Base-by-base conservation (phyloP, 2,888 invertebrate species). In the Gastracanthus pulcherrimus region DNA sequence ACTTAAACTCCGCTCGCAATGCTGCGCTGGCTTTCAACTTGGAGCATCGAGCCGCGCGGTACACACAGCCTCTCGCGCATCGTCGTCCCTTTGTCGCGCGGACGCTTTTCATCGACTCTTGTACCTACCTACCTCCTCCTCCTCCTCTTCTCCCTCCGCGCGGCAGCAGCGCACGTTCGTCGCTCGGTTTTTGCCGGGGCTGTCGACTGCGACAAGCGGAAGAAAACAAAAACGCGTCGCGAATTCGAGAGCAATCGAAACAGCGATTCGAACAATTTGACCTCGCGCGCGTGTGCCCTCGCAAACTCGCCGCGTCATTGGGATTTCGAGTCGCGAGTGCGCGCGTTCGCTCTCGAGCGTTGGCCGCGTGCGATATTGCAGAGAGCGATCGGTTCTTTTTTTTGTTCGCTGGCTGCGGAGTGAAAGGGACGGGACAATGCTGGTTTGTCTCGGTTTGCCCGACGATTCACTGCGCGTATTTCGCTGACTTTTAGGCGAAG, bases 221-320 rank as follows among this genome's bases (percentile, higher is more conserved):
- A 55, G 19, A 55, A 13, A 23, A 23, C 23, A 62, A 16, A 34
- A 29, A 31, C 69, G 48, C 36, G 34, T 62, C 62, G 34, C 19
- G 62, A 62, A 62, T 62, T 62, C 74, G 62, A 64, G 62, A 74
- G 48, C n/a, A 74, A 74, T 74, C 74, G 55, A 64, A 74, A 45
- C 62, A 64, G 45, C 74, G 48, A 74, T 74, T 58, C 48, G 62
- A 74, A 62, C 62, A 19, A 48, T 62, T 74, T 34, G 62, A 48
- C 26, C 74, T 31, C 72, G 9, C 51, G 62, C 19, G 7, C 5
- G 9, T 6, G 23, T 9, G 11, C 51, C 11, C 19, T 16, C 23
- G 48, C 23, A 7, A 41, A 4, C 45, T 31, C n/a, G 60, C 31
- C 3, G 31, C 16, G 11, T 23, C 41, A 38, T 76, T 29, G 23